phyloP scores from a whole-genome alignment of 2,113 vertebrate species.

The Atrichornis clamosus region DNA sequence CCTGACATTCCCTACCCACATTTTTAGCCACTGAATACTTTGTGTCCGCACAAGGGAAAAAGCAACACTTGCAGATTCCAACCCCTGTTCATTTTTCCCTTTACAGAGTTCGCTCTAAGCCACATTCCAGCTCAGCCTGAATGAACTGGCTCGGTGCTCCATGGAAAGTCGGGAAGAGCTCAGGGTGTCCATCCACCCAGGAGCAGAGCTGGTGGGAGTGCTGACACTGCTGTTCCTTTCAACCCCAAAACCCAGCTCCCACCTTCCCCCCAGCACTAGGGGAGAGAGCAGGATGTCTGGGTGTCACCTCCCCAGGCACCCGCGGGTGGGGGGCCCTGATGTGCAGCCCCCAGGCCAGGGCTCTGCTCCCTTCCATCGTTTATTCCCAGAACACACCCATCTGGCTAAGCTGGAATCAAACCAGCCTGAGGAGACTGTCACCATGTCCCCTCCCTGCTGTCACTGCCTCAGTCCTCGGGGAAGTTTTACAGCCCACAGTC shows the following conservation, averaged over 20 bases:
- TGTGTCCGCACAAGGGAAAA: neutral
- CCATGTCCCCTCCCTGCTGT: neutral
- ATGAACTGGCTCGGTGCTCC: neutral
- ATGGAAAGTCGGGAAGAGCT: neutral
- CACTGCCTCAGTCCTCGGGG: neutral
- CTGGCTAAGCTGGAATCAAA: neutral
- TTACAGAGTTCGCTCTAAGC: neutral
- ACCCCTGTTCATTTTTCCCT: neutral
- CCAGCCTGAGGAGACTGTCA: neutral
- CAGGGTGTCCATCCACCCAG: rapidly evolving
- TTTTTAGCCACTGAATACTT: neutral
- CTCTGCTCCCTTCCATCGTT: neutral
- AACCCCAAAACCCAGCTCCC: neutral
- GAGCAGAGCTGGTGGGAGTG: neutral
- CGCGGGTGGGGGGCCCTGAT: neutral
- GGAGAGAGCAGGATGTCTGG: neutral
- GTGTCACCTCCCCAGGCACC: neutral
- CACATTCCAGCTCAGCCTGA: neutral
- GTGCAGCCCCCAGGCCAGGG: neutral
- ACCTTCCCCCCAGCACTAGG: neutral
- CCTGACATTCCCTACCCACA: conserved; percentile 51
- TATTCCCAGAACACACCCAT: neutral
- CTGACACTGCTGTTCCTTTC: neutral
- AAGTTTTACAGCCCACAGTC: neutral
- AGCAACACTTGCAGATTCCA: neutral